Conservation (phyloP, 2,888 invertebrate species). For the Alcis repandata region DNA sequence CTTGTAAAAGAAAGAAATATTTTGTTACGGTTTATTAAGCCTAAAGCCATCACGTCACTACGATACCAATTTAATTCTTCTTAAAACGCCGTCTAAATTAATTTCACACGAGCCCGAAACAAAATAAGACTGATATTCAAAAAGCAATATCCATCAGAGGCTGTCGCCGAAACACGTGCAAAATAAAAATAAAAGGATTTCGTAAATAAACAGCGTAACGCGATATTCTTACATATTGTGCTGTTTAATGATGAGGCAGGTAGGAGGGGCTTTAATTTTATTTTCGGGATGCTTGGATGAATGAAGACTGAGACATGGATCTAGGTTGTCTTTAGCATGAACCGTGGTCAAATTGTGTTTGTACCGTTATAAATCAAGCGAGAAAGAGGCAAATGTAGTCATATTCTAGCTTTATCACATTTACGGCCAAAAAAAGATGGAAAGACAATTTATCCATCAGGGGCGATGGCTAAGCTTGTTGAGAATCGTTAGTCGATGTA, state of each 20-base stretch:
- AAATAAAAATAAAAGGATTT: constrained; percentile 20
- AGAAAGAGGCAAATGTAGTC: no score
- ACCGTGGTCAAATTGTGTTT: no score
- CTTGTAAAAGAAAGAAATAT: no score
- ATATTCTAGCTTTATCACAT: no score
- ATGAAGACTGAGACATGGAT: not conserved
- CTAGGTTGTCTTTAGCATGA: not conserved
- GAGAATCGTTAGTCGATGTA: no score
- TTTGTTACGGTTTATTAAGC: no score
- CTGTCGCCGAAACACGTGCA: constrained; percentile 5
- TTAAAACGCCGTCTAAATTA: not conserved
- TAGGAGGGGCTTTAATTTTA: constrained; percentile 12
- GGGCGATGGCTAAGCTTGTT: no score
- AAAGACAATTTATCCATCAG: no score
- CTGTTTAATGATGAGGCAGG: constrained; percentile 16
- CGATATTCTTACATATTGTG: constrained; percentile 23
- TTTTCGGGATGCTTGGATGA: not conserved
- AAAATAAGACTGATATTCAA: not conserved
- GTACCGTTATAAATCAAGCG: no score
- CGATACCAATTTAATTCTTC: not conserved
- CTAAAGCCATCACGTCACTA: not conserved
- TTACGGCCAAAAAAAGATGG: no score
- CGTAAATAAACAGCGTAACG: constrained; percentile 23
- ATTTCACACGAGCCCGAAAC: not conserved
- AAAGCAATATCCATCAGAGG: constrained; percentile 2